Evolutionary conservation across 1,140 invertebrate genomes (phyloP), one percentile per base, ranked within the genome.

Genomic region (Drosophila eugracilis): DNA sequence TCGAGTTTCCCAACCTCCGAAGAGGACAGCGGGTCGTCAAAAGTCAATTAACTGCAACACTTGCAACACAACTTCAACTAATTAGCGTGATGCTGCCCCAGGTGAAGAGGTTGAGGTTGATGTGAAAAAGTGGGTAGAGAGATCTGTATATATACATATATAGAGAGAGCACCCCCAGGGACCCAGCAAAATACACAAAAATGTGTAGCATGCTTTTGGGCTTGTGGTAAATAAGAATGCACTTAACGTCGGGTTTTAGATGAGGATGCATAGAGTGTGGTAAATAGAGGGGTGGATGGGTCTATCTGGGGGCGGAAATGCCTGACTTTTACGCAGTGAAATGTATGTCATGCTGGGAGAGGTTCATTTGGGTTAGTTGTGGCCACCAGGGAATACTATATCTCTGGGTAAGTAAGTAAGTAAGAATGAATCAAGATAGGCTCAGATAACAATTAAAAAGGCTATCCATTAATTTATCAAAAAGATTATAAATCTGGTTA

Each of bases 11-110:
- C 28, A 19, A 49, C 34, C 49, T 39, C 39, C 52, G 52, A 26
- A 41, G 34, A 17, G 45, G 48, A 53, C 42, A 75, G 42, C 54
- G 67, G 72, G 62, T 81, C 77, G 81, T 88, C 83, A 85, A 74
- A 85, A 81, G 77, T 85, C 81, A 85, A 85, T 85, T 85, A 86
- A 81, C 81, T 85, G 77, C 72, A 84, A 85, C 80, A 85, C 72
- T 85, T 84, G 65, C 77, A 81, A 49, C 69, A 75, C 67, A 77
- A 81, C 73, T 85, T 85, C 59, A 88, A 76, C 81, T 86, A 85
- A 86, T 85, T 86, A 85, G 81, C 73, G 53, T 62, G 48, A 44
- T 65, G 77, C 76, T 75, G 66, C 59, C 60, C 59, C 80, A 75
- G 69, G 65, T 69, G 59, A 17, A 59, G 34, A 19, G 50, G 32